Conservation (phyloP, 2,888 invertebrate species). For the Calameuta pallipes region DNA sequence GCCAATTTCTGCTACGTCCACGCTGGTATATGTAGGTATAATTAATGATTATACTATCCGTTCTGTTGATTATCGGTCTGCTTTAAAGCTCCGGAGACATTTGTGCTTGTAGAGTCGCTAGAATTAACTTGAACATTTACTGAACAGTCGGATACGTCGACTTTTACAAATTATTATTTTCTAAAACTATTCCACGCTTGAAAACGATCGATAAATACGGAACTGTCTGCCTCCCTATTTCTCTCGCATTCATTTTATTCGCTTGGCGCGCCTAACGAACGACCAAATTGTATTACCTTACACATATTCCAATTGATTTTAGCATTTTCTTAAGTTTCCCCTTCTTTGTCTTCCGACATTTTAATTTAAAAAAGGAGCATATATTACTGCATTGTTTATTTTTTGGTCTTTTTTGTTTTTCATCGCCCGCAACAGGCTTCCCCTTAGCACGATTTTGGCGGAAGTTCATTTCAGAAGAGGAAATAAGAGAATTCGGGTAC, state of each 20-base stretch:
- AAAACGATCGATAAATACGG: background rate
- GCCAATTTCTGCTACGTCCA: constrained; percentile 23
- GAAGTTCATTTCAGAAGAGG: background rate
- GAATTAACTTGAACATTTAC: background rate
- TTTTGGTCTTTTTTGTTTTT: background rate
- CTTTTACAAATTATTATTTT: background rate
- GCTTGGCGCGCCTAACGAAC: background rate
- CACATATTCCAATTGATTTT: background rate
- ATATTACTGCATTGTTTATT: background rate
- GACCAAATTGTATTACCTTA: background rate
- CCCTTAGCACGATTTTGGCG: too few relatives aligned
- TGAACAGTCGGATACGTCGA: background rate
- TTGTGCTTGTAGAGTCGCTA: constrained; percentile 21
- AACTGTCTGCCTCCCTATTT: background rate
- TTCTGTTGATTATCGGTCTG: constrained; percentile 14
- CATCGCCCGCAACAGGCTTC: background rate
- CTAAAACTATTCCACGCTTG: background rate
- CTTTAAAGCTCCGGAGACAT: background rate
- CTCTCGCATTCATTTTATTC: background rate
- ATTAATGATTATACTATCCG: constrained; percentile 12
- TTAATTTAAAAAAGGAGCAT: background rate
- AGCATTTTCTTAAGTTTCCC: background rate
- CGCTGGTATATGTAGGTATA: constrained; percentile 16
- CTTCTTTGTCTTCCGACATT: background rate
- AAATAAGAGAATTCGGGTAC: background rate